phyloP scores from a whole-genome alignment of 1,140 invertebrate genomes.

The Tetramorium parvispinum region DNA sequence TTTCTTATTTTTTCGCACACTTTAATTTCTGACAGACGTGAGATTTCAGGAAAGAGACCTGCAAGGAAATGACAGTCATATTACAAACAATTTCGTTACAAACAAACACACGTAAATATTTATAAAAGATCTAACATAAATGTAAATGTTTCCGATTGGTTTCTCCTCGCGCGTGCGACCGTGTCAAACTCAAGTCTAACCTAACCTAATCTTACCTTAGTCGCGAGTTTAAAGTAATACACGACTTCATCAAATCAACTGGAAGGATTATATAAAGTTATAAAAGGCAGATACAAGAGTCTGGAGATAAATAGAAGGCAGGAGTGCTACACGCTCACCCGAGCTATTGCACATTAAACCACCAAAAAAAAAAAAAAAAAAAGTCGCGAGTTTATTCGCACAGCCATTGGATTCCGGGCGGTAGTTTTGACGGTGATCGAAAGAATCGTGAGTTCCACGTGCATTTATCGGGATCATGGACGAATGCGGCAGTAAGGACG shows the following conservation, averaged over 20 bases:
- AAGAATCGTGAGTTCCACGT: not conserved
- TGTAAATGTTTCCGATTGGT: not conserved
- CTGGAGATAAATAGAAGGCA: too few species aligned
- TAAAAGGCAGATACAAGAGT: too few species aligned
- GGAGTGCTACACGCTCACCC: too few species aligned
- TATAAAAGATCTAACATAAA: not conserved
- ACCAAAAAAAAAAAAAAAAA: too few species aligned
- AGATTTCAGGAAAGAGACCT: not conserved
- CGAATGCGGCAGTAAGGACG: not conserved
- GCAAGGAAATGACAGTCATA: not conserved
- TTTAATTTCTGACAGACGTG: not conserved
- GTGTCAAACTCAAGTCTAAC: too few species aligned
- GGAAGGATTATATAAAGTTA: too few species aligned
- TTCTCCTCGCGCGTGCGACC: too few species aligned
- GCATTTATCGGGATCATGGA: not conserved
- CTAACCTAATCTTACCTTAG: too few species aligned
- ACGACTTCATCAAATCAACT: too few species aligned
- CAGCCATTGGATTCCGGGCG: not conserved
- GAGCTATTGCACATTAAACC: too few species aligned
- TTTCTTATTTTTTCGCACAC: not conserved
- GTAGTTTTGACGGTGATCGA: not conserved
- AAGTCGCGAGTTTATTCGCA: not conserved
- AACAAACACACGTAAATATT: constrained; percentile 5
- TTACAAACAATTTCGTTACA: constrained; percentile 24
- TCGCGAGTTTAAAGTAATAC: too few species aligned